Evolutionary conservation across 2,888 invertebrate genomes (phyloP), one percentile per base, ranked within the genome.

Genomic region (Eupithecia dodoneata): DNA sequence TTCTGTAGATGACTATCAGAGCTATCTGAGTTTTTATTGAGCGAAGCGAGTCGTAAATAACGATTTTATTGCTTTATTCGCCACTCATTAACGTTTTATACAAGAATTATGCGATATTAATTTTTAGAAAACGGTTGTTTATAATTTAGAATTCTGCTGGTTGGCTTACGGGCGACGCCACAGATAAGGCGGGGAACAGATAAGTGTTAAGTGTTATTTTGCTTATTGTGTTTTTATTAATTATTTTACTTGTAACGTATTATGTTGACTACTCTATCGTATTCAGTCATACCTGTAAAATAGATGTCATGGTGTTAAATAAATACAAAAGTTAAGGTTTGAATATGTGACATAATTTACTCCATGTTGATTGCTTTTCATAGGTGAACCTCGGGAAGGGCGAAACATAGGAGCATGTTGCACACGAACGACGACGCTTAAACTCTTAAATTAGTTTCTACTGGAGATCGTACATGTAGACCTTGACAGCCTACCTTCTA

Each of bases 71-170:
- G 90, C 93, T 93, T 90, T 94, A 94, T 94, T 93, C 92, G 88
- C 90, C 90, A 90, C 92, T 93, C 93, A 93, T 94, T 93, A 93
- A 91, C 88, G 90, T 90, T 93, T 93, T 91, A 93, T 92, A 90
- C 90, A 88, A 88, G 88, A 89, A 91, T 92, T 92, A 94, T 92
- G 91, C 91, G 89, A 89, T 93, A 94, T 93, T 93, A 93, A 93
- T 93, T 90, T 63, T 93, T 92, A 92, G 91, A 93, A 92, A 93
- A 92, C 89, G 89, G 87, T 86, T 86, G 85, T 89, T 85, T 87
- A 70, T 89, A 30, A 89, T 93, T 92, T 93, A 93, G 89, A 86
- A 84, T 81, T 83, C 85, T 86, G 87, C 86, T 82, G 82, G 82
- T 80, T 83, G 83, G 87, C 87, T 87, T 86, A 88, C 83, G 86